Conservation (phyloP, 2,888 invertebrate genomes). For the Sympetrum striolatum region DNA sequence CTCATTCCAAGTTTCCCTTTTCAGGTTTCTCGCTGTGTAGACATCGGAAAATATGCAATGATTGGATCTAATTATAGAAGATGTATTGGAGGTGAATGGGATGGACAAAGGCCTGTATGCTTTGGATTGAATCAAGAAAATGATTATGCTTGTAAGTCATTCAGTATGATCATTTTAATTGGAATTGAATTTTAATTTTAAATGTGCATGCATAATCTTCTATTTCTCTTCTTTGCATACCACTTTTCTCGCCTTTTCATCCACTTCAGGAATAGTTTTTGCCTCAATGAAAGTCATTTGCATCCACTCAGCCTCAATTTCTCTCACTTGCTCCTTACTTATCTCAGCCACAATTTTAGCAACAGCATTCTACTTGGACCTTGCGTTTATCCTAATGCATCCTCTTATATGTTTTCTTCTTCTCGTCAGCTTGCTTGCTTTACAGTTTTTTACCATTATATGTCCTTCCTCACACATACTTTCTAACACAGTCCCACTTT, state of each 20-base stretch:
- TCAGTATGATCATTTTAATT: not conserved
- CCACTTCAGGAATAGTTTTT: not conserved
- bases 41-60: constrained; percentile 87
- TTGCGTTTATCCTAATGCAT: no score
- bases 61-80: constrained; percentile 75
- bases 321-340: no score
- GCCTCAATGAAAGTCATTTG: no score
- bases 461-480: no score
- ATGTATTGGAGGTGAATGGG: constrained; percentile 83
- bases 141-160: constrained; percentile 78
- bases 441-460: no score
- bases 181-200: not conserved
- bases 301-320: no score
- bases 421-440: no score
- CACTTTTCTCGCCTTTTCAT: not conserved
- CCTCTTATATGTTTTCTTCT: no score
- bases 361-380: no score
- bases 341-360: no score
- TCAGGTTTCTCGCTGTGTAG: constrained; percentile 72
- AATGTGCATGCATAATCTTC: not conserved
- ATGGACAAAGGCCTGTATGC: constrained; percentile 78
- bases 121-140: constrained; percentile 84
- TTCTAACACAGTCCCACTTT: no score
- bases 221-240: not conserved
- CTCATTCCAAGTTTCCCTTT: no score